These are phyloP conservation scores for Raillietiella orientalis DNA, from an alignment of 2,888 invertebrate genomes.

Conservation along the genomic window DNA sequence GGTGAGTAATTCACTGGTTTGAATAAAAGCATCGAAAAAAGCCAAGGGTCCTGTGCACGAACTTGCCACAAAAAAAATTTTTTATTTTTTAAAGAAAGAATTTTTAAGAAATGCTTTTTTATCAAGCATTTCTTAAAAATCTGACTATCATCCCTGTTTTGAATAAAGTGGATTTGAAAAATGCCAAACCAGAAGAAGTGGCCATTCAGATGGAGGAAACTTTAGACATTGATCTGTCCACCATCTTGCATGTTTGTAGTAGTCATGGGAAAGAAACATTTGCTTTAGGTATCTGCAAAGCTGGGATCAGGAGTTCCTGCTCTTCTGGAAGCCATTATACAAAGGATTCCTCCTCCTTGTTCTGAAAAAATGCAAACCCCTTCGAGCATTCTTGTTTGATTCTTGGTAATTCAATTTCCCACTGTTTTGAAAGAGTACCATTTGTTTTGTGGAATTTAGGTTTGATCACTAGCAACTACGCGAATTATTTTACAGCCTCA, in stretches of 20 bases:
- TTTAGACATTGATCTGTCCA: constrained; percentile 42
- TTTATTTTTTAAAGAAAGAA: no score
- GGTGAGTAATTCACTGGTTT: no score
- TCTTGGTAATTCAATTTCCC: not conserved
- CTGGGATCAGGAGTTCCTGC: constrained; percentile 51
- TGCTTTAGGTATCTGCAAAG: no score
- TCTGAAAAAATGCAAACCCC: constrained; percentile 17
- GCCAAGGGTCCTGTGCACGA: no score
- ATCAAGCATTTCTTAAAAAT: constrained; percentile 49
- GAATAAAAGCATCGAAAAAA: no score
- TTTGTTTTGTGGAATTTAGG: no score
- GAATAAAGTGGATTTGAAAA: constrained; percentile 83
- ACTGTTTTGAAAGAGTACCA: not conserved
- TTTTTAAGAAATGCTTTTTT: no score
- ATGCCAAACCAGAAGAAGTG: constrained; percentile 55
- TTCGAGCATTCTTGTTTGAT: constrained; percentile 62
- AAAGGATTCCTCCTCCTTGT: constrained; percentile 36
- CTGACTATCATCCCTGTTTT: constrained; percentile 60
- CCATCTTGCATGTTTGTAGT: not conserved
- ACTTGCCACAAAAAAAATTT: no score
- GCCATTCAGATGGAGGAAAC: constrained; percentile 38
- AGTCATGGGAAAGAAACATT: no score
- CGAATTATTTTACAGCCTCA: no score
- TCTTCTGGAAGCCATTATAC: constrained; percentile 40
- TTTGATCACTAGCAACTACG: not conserved